Percentiles rank a stretch among this genome's conserved stretches.
phyloP scores from a whole-genome alignment of 2,888 invertebrate genomes.

The Megamerina dolium region DNA sequence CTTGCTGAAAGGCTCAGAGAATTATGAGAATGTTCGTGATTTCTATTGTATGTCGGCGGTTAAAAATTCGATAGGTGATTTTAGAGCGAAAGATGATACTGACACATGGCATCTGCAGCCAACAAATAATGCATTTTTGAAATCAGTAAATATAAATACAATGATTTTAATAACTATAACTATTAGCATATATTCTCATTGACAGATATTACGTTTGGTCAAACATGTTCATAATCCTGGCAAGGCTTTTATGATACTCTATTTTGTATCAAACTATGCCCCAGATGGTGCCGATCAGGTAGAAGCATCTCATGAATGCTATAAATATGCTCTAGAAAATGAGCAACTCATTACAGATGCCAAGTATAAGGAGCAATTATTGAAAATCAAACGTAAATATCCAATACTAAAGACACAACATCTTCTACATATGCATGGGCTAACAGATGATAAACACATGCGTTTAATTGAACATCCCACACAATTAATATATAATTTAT shows the following conservation, averaged over 20 bases:
- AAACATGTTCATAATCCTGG: constrained; percentile 36
- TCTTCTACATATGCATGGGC: constrained; percentile 41
- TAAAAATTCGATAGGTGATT: constrained; percentile 46
- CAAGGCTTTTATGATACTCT: constrained; percentile 44
- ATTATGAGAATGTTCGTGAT: constrained; percentile 40
- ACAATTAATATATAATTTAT: constrained; percentile 41
- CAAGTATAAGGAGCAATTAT: constrained; percentile 38
- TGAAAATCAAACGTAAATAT: constrained; percentile 46
- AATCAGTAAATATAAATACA: constrained; percentile 34
- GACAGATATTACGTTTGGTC: constrained; percentile 41
- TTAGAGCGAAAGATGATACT: constrained; percentile 37
- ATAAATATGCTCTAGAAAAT: constrained; percentile 40
- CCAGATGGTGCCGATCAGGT: constrained; percentile 49
- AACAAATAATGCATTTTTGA: constrained; percentile 48
- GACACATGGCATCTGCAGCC: constrained; percentile 46
- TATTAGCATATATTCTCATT: constrained; percentile 1
- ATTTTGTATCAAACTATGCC: constrained; percentile 44
- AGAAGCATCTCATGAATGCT: constrained; percentile 47
- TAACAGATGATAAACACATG: constrained; percentile 43
- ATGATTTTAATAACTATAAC: background rate
- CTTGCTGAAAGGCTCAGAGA: constrained; percentile 35
- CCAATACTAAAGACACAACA: constrained; percentile 47
- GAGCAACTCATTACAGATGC: constrained; percentile 28
- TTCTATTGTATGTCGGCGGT: constrained; percentile 47
- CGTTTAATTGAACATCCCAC: constrained; percentile 43